Base-by-base conservation (phyloP, 2,888 invertebrate species). In the Nowickia ferox region DNA sequence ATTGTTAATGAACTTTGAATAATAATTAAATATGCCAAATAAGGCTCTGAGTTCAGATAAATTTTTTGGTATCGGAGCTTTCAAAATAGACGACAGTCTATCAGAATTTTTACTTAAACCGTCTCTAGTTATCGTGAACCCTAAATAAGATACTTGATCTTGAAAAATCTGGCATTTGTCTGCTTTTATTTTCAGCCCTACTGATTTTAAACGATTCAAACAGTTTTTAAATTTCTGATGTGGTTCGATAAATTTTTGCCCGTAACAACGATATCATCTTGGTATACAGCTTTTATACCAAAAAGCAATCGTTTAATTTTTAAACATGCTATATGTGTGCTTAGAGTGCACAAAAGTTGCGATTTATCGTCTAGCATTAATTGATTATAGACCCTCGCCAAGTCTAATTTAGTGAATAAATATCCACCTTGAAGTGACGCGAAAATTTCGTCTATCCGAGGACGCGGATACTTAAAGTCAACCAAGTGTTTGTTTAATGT, bases 261-360 rank as follows among this genome's bases (percentile, higher is more conserved):
- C 22, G 74, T 30, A 8, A 74, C 74, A 5, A 15, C 44, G 22
- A 72, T 72, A 19, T 72, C 72, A 22, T 82, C 82, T 63, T 82
- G 71, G 57, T 79, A 84, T 15, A 68, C 76, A 30, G 65, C 76
- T 48, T 75, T 75, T 10, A 61, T 38, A 13, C 57, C 66, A 65
- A 86, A 86, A 22, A 84, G 82, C 13, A 87, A 75, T 51, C 80
- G 76, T 46, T 66, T 81, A 55, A 87, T 82, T 77, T 86, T n/a
- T n/a, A n/a, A n/a, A n/a, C n/a, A n/a, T n/a, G n/a, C n/a, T n/a
- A n/a, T n/a, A n/a, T n/a, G n/a, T 68, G 40, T 80, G 75, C 6
- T 79, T 71, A 53, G 76, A 15, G 82, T 22, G 61, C 76, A 81
- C 61, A 77, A 72, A 55, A 77, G 65, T 40, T 87, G 83, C 9